Evolutionary conservation across 1,140 invertebrate genomes (phyloP).

Genomic region (Diachasma alloeum): DNA sequence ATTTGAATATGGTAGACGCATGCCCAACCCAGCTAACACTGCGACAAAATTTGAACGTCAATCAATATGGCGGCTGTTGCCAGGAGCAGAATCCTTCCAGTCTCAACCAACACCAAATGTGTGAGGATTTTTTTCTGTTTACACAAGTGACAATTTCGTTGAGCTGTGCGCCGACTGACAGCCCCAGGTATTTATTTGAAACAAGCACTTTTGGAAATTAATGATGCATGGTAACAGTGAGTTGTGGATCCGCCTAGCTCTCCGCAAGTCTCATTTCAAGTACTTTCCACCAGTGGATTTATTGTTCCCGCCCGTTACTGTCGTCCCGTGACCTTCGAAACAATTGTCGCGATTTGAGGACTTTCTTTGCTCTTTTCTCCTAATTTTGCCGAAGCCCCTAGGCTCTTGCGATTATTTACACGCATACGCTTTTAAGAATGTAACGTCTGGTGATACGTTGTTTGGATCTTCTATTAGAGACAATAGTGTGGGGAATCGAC

Average conservation of each 20-base stretch:
- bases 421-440: no score
- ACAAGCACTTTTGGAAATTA: background rate
- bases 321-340: background rate
- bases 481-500: no score
- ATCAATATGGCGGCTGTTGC: constrained; percentile 5
- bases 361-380: background rate
- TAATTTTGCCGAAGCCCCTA: background rate
- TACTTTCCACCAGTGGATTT: background rate
- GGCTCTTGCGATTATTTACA: background rate
- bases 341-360: background rate
- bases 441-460: no score
- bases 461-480: no score
- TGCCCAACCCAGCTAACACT: background rate
- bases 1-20: background rate
- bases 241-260: background rate
- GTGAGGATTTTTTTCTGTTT: background rate
- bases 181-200: background rate
- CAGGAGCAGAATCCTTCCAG: background rate
- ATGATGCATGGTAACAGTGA: background rate
- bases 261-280: background rate
- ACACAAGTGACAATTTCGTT: background rate
- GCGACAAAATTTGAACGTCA: background rate
- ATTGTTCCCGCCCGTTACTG: background rate
- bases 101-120: background rate
- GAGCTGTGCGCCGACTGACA: background rate